Conservation (phyloP, 2,113 vertebrate species). For the Clarias gariepinus region DNA sequence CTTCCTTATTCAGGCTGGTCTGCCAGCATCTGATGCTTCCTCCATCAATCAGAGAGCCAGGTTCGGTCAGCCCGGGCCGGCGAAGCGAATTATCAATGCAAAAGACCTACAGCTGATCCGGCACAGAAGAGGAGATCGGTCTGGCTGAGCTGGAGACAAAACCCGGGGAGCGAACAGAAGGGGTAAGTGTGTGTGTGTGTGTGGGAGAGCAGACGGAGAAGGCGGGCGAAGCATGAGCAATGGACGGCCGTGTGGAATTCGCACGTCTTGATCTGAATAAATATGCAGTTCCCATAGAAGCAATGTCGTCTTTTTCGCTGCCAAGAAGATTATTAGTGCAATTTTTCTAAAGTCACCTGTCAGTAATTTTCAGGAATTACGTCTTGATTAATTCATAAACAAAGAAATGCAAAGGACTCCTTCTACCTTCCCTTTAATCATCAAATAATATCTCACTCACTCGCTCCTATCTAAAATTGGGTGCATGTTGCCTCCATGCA, state of each 20-base stretch:
- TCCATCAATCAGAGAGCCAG: neutral
- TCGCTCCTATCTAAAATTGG: slow-evolving; percentile 17
- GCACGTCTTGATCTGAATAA: slow-evolving; percentile 19
- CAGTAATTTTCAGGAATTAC: slow-evolving; percentile 43
- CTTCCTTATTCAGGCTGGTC: neutral
- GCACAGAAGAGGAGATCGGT: slow-evolving; percentile 12
- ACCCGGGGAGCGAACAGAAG: neutral
- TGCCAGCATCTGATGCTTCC: neutral
- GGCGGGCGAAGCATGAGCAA: slow-evolving; percentile 1
- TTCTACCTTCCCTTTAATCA: slow-evolving; percentile 40
- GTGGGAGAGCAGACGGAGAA: slow-evolving; percentile 26
- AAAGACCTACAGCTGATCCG: neutral
- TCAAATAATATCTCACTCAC: slow-evolving; percentile 11
- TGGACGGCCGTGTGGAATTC: neutral
- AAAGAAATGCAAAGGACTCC: slow-evolving; percentile 36
- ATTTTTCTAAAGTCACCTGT: slow-evolving; percentile 43
- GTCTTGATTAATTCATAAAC: slow-evolving; percentile 41
- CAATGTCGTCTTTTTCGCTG: neutral
- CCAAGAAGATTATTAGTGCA: neutral
- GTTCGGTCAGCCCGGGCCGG: neutral
- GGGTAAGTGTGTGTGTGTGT: neutral
- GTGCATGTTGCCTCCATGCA: slow-evolving; percentile 40
- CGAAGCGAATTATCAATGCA: slow-evolving; percentile 10
- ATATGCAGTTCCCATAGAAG: slow-evolving; percentile 9
- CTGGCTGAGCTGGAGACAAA: neutral